Conservation (phyloP, 37 sponge, comb jelly and placozoan genomes). For the Trichoplax adhaerens region DNA sequence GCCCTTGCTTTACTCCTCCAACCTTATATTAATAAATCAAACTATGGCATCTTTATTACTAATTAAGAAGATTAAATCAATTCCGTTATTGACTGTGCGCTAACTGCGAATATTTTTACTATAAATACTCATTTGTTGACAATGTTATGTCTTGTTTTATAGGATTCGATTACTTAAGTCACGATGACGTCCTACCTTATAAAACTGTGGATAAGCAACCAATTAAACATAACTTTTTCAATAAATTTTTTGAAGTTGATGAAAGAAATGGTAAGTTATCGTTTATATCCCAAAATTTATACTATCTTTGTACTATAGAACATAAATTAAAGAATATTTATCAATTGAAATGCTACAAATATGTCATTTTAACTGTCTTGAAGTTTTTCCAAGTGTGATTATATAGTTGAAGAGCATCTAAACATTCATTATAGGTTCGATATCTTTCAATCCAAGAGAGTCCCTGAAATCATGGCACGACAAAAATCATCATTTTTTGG, state of each 20-base stretch:
- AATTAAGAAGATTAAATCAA: no score
- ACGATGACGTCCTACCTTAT: conserved; percentile 88
- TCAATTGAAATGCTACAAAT: background rate
- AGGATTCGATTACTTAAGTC: conserved; percentile 88
- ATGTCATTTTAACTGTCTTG: background rate
- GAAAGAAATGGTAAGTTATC: conserved; percentile 13
- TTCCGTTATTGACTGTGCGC: no score
- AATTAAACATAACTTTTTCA: conserved; percentile 71
- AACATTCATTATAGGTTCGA: background rate
- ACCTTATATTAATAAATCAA: background rate
- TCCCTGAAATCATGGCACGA: conserved; percentile 14
- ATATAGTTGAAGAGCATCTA: background rate
- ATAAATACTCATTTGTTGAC: no score
- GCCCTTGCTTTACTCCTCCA: background rate
- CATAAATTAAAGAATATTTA: no score
- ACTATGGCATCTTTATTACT: no score
- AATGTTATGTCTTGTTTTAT: background rate
- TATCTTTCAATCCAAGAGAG: conserved; percentile 3
- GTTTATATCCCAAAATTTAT: background rate
- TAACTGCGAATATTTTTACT: no score
- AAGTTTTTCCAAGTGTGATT: background rate
- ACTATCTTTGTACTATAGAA: background rate
- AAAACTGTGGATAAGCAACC: conserved; percentile 34
- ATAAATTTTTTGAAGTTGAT: conserved; percentile 46
- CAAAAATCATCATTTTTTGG: conserved; percentile 67